Evolutionary conservation across 2,113 vertebrate genomes (phyloP), one percentile per base, ranked within the genome.

Genomic region (Vidua chalybeata): DNA sequence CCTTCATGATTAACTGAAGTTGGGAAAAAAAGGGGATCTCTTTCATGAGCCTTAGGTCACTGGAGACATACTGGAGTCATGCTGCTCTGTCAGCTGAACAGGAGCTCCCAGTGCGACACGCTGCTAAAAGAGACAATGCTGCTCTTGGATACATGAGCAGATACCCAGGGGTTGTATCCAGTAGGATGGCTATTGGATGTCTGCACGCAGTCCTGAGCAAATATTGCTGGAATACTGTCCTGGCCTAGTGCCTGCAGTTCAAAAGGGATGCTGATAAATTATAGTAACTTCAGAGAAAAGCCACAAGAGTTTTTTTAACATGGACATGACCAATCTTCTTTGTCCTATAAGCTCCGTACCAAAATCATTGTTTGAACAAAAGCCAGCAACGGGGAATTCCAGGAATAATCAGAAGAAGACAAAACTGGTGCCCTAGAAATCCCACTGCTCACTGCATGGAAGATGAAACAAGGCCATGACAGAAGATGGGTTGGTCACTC

Each of bases 31-130:
- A 80, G 49, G 24, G 31, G 61, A 82, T 87, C 77, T 78, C 87
- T 97, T 94, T 95, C 95, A 92, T 64, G 49, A 94, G 87, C 77
- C 79, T 90, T 92, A 87, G 68, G 73, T 94, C 1, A 0, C 84
- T 93, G 84, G 69, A 90, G 95, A 87, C 33, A 45, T 49, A 69
- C 1, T 87, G 90, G 94, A 95, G 91, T 95, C 93, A 75, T 90
- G 91, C 95, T 95, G 95, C 80, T 93, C 81, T 63, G 84, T 90
- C 76, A 90, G 91, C 94, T 77, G 86, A 83, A 93, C 76, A 75
- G 84, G 73, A 94, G 83, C 84, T 93, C 62, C 58, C 62, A 45
- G 24, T 35, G 89, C 82, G 87, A 92, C 81, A 84, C 2, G 5
- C 41, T 72, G 81, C 91, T 87, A 6, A 48, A 71, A 61, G 77